Conservation (phyloP, 2,113 vertebrate genomes). For the Propithecus coquereli region DNA sequence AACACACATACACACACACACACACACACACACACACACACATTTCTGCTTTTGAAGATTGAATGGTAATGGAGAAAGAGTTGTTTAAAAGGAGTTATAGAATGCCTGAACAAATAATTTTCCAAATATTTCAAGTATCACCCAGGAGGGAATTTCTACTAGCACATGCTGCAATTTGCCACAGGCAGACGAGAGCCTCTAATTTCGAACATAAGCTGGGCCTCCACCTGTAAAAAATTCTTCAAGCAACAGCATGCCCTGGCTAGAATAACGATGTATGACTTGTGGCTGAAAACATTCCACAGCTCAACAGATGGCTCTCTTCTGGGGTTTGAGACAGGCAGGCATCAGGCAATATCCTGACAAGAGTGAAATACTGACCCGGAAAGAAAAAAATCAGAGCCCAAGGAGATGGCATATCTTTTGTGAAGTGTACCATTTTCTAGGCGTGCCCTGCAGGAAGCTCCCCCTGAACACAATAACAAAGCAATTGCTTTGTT, state of each 20-base stretch:
- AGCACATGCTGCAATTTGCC: slow-evolving; percentile 20
- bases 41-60: neutral
- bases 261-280: neutral
- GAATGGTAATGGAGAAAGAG: neutral
- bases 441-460: neutral
- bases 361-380: slow-evolving; percentile 4
- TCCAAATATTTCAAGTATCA: slow-evolving; percentile 33
- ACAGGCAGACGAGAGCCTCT: slow-evolving; percentile 52
- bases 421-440: neutral
- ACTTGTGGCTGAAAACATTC: slow-evolving; percentile 30
- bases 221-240: slow-evolving; percentile 43
- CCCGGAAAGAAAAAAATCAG: neutral
- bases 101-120: slow-evolving; percentile 8
- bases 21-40: neutral
- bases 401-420: neutral
- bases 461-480: neutral
- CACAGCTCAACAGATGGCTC: slow-evolving; percentile 49
- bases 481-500: neutral
- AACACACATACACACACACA: neutral
- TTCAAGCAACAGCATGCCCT: slow-evolving; percentile 12
- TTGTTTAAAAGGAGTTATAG: neutral
- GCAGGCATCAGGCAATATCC: neutral
- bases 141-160: slow-evolving; percentile 24
- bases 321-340: slow-evolving; percentile 48
- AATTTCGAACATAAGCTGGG: slow-evolving; percentile 41